These are phyloP conservation scores for Latheticus oryzae DNA, from an alignment of 2,888 invertebrate species.

Conservation along the genomic window DNA sequence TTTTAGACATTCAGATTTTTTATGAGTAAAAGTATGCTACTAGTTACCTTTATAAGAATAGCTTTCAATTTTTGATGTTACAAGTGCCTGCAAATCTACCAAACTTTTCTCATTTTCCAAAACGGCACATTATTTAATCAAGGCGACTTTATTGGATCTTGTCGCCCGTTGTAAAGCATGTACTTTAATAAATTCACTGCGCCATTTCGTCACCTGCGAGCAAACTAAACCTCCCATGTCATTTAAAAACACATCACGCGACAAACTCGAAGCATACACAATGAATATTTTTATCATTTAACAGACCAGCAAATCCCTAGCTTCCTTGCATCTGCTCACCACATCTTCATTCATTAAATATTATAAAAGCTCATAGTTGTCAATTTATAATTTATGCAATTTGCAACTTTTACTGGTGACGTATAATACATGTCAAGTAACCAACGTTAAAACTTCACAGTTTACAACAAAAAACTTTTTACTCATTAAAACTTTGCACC, in stretches of 20 bases:
- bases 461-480: conserved; percentile 29
- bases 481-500: conserved; percentile 39
- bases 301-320: conserved; percentile 8
- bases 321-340: conserved; percentile 4
- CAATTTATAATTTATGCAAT: conserved; percentile 41
- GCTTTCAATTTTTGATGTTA: too few relatives aligned
- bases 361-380: conserved; percentile 16
- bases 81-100: too few relatives aligned
- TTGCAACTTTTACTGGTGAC: conserved; percentile 29
- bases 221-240: conserved; percentile 18
- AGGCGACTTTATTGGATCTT: conserved; percentile 20
- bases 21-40: too few relatives aligned
- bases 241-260: conserved; percentile 28
- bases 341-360: conserved; percentile 16
- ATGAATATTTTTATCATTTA: conserved; percentile 32
- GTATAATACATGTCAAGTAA: conserved; percentile 36
- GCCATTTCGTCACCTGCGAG: conserved; percentile 19
- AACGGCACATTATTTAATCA: too few relatives aligned
- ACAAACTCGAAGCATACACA: conserved; percentile 19
- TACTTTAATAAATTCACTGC: conserved; percentile 18
- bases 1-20: too few relatives aligned
- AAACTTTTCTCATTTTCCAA: too few relatives aligned
- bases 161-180: conserved; percentile 1
- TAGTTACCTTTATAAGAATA: too few relatives aligned
- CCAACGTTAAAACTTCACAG: conserved; percentile 32